phyloP scores from a whole-genome alignment of 2,888 invertebrate genomes.

The Iphiclides podalirius region DNA sequence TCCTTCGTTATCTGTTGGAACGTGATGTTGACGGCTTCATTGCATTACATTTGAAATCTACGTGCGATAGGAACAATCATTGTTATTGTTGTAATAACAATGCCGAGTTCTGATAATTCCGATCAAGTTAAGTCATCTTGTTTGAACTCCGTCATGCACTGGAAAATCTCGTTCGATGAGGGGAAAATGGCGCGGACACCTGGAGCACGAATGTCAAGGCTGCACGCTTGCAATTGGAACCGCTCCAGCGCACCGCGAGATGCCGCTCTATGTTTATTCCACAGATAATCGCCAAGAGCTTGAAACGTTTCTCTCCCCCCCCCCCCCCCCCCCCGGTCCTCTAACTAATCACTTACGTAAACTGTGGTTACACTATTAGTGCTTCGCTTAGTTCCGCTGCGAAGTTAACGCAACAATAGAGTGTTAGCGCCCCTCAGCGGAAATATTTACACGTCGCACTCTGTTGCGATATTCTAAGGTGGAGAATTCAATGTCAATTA shows the following conservation, averaged over 20 bases:
- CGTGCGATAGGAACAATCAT: conserved; percentile 8
- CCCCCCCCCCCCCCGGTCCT: background rate
- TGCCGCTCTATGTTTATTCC: conserved; percentile 19
- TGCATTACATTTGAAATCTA: background rate
- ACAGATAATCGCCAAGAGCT: background rate
- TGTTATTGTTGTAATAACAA: conserved; percentile 4
- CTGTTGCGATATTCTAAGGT: conserved; percentile 36
- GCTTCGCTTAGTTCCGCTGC: conserved; percentile 5
- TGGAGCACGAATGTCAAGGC: conserved; percentile 77
- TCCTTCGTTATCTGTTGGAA: conserved; percentile 7
- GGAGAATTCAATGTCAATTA: conserved; percentile 51
- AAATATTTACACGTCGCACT: conserved; percentile 31
- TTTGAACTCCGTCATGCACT: conserved; percentile 38
- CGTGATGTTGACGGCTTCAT: background rate
- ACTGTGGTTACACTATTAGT: background rate
- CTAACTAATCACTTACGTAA: conserved; percentile 8
- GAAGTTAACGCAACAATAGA: background rate
- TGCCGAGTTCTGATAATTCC: conserved; percentile 13
- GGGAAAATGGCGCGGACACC: conserved; percentile 43
- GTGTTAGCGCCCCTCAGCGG: conserved; percentile 21
- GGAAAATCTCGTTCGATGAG: conserved; percentile 50
- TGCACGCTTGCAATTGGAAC: conserved; percentile 70
- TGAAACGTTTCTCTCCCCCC: too few species aligned
- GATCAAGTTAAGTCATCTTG: conserved; percentile 28
- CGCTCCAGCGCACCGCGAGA: conserved; percentile 55